A percentile compares a stretch with the other conserved stretches of the same genome.
phyloP scores from a whole-genome alignment of 2,797 vertebrate genomes.

The Cynopterus sphinx region DNA sequence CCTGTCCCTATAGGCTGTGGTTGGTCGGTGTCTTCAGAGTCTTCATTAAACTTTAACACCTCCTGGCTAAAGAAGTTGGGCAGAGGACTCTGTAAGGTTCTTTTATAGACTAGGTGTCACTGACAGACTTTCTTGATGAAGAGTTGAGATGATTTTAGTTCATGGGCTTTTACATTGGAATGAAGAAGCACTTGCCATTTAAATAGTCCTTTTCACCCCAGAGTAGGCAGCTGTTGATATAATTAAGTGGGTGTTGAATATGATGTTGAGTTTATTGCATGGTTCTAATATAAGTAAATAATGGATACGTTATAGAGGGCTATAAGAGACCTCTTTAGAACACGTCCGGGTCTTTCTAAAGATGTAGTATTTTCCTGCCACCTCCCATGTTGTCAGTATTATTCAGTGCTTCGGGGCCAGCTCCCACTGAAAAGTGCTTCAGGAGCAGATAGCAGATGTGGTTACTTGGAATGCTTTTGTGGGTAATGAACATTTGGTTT shows the following conservation, averaged over 20 bases:
- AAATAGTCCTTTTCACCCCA: constrained; percentile 32
- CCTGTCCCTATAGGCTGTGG: background rate
- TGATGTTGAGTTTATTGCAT: constrained; percentile 31
- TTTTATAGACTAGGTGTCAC: constrained; percentile 40
- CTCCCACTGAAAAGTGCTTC: background rate
- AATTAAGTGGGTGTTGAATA: constrained; percentile 35
- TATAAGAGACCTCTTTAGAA: background rate
- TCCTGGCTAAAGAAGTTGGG: constrained; percentile 9
- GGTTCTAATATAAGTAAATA: constrained; percentile 51
- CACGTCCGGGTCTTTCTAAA: constrained; percentile 14
- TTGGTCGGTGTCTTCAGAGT: background rate
- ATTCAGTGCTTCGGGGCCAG: background rate
- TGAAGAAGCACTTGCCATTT: constrained; percentile 42
- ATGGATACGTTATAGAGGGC: background rate
- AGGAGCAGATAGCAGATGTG: too few relatives aligned
- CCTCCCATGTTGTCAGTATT: background rate
- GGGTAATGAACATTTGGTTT: constrained; percentile 55
- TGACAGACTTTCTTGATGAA: constrained; percentile 42
- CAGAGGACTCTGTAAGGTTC: background rate
- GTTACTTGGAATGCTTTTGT: constrained; percentile 14
- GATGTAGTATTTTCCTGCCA: background rate
- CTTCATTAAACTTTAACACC: background rate
- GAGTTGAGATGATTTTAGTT: constrained; percentile 45
- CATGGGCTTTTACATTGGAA: constrained; percentile 51
- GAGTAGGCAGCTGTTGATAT: background rate